Base-by-base conservation (phyloP, 2,888 invertebrate species). In the Conistra vaccinii region DNA sequence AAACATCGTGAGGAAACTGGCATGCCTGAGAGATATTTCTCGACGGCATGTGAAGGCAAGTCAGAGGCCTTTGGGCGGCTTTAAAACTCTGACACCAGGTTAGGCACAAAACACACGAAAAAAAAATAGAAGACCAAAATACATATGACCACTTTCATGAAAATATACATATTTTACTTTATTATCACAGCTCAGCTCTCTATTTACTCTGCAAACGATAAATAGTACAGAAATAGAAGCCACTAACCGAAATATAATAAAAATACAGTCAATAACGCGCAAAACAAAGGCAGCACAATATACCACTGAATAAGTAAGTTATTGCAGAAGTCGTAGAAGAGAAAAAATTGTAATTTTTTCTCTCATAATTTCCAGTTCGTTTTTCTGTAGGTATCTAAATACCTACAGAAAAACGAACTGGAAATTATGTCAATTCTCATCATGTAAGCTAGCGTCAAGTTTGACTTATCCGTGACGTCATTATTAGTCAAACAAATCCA, bases 191-290 rank as follows among this genome's bases (percentile, higher is more conserved):
- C 10, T 62, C 55, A 48, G 53, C 32, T 39, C 51, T 65, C 67
- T 65, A 69, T 72, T 80, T 66, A 69, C 66, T 72, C 14, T 45
- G 23, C 57, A 69, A 32, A 51, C 55, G 32, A 69, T 69, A 69
- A 79, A 74, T 80, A 75, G 29, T 69, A 63, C 67, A 66, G 48
- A 76, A 84, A 84, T 84, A 80, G 55, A 17, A 58, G 20, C 60
- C 39, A 67, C 70, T 61, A 39, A 14, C 48, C 14, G 60, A 82
- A 71, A 69, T 71, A 62, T 83, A 55, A 84, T 71, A 79, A 82
- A 71, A 69, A 80, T 72, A 80, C 60, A 72, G 69, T 67, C 80
- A 62, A 69, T 82, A 76, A 61, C 70, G 48, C 51, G 69, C 42
- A 58, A 60, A 83, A 81, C 83, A 69, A 80, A 66, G 55, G 55